Base-by-base conservation (phyloP, 2,797 vertebrate species). In the Avahi laniger region DNA sequence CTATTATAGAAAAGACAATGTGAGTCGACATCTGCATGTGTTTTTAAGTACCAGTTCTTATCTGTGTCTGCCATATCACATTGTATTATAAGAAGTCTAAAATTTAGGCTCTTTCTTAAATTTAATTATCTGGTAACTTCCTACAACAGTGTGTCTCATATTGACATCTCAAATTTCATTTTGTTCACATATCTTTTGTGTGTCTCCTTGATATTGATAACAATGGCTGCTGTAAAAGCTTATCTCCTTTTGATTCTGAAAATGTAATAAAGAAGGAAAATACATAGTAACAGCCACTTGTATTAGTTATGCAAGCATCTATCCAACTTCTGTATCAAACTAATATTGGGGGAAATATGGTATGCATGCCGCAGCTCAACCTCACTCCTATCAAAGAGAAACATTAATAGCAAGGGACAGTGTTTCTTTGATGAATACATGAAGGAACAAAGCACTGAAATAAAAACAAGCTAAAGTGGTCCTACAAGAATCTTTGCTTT, bases 41-140 rank as follows among this genome's bases (percentile, higher is more conserved):
- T 97, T 98, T 98, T 97, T 91, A 98, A 98, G 96, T 97, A 95
- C 26, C 52, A 97, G 81, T 96, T 95, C 95, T 98, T 99, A 98
- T 98, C 98, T 98, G 41, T 83, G 82, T 89, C 97, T 98, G 97
- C 97, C 96, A 98, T 97, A 98, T 97, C 97, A 97, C 92, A 96
- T 96, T 83, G 46, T 95, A 94, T 96, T 98, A 92, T 96, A 94
- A 98, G 97, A 97, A 94, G 92, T 96, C 97, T 95, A 65, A 97
- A 98, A 97, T 98, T 97, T 98, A 95, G 96, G 54, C 98, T 97
- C 89, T 97, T 94, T 98, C 97, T 98, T 98, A 98, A 98, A 99
- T 99, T 99, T 98, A 98, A 99, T 99, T 99, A 99, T 99, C 98
- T 98, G 95, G 95, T 97, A 96, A 85, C 98, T 98, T 98, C 97